Conservation (phyloP, 2,113 vertebrate species). For the Megaceryle torquata region DNA sequence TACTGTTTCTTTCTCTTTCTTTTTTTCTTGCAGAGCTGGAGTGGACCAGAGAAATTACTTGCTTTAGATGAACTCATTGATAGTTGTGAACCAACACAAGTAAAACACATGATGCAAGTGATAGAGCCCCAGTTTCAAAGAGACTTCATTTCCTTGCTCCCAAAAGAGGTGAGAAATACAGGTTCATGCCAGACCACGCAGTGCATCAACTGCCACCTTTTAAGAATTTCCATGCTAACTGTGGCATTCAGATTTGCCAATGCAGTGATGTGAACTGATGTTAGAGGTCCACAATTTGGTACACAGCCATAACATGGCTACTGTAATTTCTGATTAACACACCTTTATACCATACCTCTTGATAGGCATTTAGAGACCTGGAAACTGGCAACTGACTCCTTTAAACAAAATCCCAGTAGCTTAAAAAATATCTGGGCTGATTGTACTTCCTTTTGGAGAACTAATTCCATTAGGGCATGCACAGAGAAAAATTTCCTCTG, state of each 20-base stretch:
- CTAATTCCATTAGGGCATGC: background rate
- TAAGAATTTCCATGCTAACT: background rate
- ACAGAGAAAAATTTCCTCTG: background rate
- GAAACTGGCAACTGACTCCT: background rate
- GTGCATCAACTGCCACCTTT: background rate
- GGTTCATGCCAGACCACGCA: background rate
- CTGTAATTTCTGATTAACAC: conserved; percentile 19
- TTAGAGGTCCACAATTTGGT: background rate
- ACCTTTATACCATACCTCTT: background rate
- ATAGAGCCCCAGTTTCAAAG: conserved; percentile 99
- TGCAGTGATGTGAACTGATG: background rate
- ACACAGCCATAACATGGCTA: background rate
- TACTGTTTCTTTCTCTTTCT: background rate
- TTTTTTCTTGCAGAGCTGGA: conserved; percentile 83
- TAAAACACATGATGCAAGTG: conserved; percentile 99
- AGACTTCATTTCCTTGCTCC: conserved; percentile 99
- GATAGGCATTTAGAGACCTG: background rate
- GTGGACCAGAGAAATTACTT: conserved; percentile 96
- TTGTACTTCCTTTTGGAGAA: background rate
- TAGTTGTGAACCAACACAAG: conserved; percentile 98
- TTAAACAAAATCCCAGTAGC: background rate
- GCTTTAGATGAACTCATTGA: conserved; percentile 98
- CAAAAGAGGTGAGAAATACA: conserved; percentile 91
- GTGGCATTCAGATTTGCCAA: background rate
- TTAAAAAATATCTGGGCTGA: background rate